phyloP scores from a whole-genome alignment of 2,113 vertebrate genomes.

The Beaufortia kweichowensis region DNA sequence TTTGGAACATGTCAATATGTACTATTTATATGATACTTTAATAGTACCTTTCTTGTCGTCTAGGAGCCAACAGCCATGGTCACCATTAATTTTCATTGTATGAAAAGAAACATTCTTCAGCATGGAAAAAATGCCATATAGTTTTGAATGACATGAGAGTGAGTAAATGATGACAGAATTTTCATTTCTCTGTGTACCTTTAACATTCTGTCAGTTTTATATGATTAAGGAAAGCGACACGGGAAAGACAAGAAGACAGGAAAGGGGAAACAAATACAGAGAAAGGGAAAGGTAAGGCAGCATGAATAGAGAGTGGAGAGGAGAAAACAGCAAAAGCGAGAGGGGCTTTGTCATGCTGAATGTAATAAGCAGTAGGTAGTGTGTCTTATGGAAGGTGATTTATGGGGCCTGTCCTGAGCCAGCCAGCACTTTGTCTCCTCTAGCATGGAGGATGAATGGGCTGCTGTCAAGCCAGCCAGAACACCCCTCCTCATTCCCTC shows the following conservation, averaged over 20 bases:
- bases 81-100: no score
- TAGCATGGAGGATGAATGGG: constrained; percentile 73
- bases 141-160: no score
- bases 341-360: constrained; percentile 52
- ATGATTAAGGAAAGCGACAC: neutral
- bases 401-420: constrained; percentile 65
- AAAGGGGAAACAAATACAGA: constrained; percentile 24
- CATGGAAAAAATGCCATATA: no score
- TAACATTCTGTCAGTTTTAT: neutral
- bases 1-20: no score
- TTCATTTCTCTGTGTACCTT: no score
- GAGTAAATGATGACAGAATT: no score
- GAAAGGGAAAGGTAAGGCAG: constrained; percentile 26
- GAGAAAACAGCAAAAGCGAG: constrained; percentile 29
- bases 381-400: constrained; percentile 70
- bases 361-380: constrained; percentile 57
- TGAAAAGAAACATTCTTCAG: no score
- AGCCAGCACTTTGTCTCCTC: constrained; percentile 72
- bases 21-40: no score
- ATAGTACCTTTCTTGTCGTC: no score
- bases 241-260: neutral
- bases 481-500: constrained; percentile 29
- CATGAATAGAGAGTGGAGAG: constrained; percentile 40
- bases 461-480: constrained; percentile 68
- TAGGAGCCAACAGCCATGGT: no score